These are phyloP conservation scores for Tipula vernalis DNA, from an alignment of 2,888 invertebrate genomes.

Conservation along the genomic window DNA sequence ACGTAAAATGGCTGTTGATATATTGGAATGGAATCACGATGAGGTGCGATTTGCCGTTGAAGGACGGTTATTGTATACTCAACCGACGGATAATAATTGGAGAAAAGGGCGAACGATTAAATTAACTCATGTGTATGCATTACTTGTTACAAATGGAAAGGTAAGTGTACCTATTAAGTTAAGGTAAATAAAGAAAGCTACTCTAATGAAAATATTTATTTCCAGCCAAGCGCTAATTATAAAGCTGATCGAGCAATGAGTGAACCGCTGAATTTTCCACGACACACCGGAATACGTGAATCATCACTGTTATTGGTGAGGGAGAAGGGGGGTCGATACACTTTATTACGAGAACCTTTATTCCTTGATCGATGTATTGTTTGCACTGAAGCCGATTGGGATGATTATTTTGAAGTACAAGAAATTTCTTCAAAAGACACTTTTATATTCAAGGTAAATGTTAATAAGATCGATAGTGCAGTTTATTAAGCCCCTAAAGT, in stretches of 20 bases:
- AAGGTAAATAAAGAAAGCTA: background rate
- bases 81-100: slow-evolving; percentile 86
- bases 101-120: slow-evolving; percentile 79
- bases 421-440: slow-evolving; percentile 87
- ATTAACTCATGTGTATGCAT: slow-evolving; percentile 74
- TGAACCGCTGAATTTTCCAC: slow-evolving; percentile 53
- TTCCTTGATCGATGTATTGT: slow-evolving; percentile 86
- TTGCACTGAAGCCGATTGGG: slow-evolving; percentile 73
- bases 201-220: too few relatives aligned
- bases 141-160: slow-evolving; percentile 86
- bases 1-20: slow-evolving; percentile 86
- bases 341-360: slow-evolving; percentile 77
- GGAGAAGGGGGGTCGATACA: slow-evolving; percentile 81
- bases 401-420: slow-evolving; percentile 91
- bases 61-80: slow-evolving; percentile 75
- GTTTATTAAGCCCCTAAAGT: background rate
- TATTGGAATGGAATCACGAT: slow-evolving; percentile 88
- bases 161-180: slow-evolving; percentile 36
- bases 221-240: slow-evolving; percentile 57
- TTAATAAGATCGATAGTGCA: background rate
- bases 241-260: slow-evolving; percentile 49
- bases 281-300: slow-evolving; percentile 66
- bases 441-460: slow-evolving; percentile 78
- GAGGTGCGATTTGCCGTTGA: slow-evolving; percentile 85
- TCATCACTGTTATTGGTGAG: slow-evolving; percentile 77